Conservation (phyloP, 2,797 vertebrate genomes). For the Clarias pachynema region DNA sequence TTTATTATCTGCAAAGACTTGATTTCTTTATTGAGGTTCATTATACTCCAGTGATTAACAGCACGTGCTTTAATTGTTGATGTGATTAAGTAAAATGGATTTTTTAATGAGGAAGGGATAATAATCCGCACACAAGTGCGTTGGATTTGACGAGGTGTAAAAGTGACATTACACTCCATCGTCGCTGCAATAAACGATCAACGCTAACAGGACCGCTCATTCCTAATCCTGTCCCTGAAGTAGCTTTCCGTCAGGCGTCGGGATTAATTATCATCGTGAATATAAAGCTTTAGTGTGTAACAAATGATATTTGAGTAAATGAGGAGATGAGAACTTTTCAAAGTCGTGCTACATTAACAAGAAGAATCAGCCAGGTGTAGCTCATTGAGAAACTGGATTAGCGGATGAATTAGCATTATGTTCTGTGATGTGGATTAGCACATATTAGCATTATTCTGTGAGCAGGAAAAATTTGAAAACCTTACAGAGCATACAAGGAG, state of each 20-base stretch:
- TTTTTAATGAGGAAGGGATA: neutral
- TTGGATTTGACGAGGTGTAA: conserved; percentile 1
- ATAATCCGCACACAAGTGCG: neutral
- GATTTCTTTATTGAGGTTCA: neutral
- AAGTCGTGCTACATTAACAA: neutral
- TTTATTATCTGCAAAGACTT: neutral
- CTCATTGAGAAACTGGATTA: too few species aligned
- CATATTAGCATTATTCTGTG: too few species aligned
- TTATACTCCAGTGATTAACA: neutral
- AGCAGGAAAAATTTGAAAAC: too few species aligned
- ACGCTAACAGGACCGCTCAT: neutral
- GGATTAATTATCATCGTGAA: neutral
- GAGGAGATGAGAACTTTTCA: neutral
- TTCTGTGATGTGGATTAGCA: too few species aligned
- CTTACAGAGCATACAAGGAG: too few species aligned
- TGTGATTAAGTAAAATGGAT: neutral
- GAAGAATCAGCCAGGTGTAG: neutral
- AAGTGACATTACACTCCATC: neutral
- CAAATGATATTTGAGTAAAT: neutral
- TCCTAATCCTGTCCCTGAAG: too few species aligned
- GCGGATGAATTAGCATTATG: too few species aligned
- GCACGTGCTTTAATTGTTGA: neutral
- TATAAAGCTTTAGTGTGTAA: neutral
- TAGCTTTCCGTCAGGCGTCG: neutral
- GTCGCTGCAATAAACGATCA: neutral